Evolutionary conservation across 2,797 vertebrate genomes (phyloP).

Genomic region (Ptychadena robeensis): DNA sequence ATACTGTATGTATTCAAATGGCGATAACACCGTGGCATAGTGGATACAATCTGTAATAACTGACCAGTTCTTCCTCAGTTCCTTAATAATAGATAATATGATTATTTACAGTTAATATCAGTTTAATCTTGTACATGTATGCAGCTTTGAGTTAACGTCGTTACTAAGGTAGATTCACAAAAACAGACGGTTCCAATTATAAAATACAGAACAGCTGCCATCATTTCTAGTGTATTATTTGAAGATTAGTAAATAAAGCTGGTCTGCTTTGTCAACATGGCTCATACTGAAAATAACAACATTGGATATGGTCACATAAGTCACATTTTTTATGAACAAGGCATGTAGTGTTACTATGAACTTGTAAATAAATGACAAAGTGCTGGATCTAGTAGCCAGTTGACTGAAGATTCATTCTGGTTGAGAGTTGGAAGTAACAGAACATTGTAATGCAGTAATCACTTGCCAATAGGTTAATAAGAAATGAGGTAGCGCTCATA

Average conservation of each 20-base stretch:
- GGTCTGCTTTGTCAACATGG: constrained; percentile 3
- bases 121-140: neutral
- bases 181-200: constrained; percentile 19
- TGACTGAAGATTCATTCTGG: neutral
- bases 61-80: neutral
- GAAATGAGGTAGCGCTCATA: too few relatives aligned
- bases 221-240: constrained; percentile 5
- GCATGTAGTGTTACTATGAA: neutral
- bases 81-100: neutral
- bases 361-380: neutral
- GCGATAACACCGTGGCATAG: neutral
- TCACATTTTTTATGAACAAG: neutral
- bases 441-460: too few relatives aligned
- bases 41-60: neutral
- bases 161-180: neutral
- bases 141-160: neutral
- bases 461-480: too few relatives aligned
- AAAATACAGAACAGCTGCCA: constrained; percentile 4
- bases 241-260: constrained; percentile 20
- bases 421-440: neutral
- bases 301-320: neutral
- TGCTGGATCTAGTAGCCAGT: neutral
- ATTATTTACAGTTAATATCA: neutral
- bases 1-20: too few relatives aligned
- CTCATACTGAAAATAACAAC: neutral